Base-by-base conservation (phyloP, 1,140 invertebrate genomes). In the Calosoma granatense region DNA sequence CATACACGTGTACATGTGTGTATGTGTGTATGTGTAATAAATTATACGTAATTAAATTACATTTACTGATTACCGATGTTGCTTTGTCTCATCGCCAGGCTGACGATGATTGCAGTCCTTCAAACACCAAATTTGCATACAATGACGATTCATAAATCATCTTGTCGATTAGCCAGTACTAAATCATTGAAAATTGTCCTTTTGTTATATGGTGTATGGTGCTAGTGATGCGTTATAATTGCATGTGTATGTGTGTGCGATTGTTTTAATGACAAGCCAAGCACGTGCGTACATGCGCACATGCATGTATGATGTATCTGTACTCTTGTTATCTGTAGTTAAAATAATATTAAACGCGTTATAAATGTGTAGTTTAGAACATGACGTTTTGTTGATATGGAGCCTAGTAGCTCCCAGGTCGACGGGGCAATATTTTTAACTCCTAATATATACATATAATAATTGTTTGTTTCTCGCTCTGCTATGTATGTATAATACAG, bases 21-120 rank as follows among this genome's bases (percentile, higher is more conserved):
- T n/a, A n/a, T n/a, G n/a, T n/a, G n/a, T n/a, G n/a, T n/a, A n/a
- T 47, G 15, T 47, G 41, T 47, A 47, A 47, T 47, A 47, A 47
- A 47, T 47, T 47, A 17, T 17, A 11, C 6, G 17, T 47, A 47
- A 47, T 47, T 47, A 47, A 47, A 47, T 47, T 47, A 47, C 41
- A 4, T 12, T 47, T 36, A n/a, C 26, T n/a, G n/a, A n/a, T n/a
- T n/a, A 30, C 14, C 14, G 26, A 14, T 30, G 15, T 17, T 6
- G 41, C 41, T 47, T 47, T 47, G 41, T 47, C 41, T 47, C 6
- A 11, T 11, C 41, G 17, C 17, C 15, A 47, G 17, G 4, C 9
- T 17, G 41, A 47, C 9, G 41, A 47, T 47, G 41, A 47, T 47
- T 47, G 41, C 41, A 47, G 41, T 47, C 41, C 41, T 47, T 47